Percentiles rank a stretch among this genome's conserved stretches.
Evolutionary conservation across 2,888 invertebrate species (phyloP).

Genomic region (Caenorhabditis sp.): DNA sequence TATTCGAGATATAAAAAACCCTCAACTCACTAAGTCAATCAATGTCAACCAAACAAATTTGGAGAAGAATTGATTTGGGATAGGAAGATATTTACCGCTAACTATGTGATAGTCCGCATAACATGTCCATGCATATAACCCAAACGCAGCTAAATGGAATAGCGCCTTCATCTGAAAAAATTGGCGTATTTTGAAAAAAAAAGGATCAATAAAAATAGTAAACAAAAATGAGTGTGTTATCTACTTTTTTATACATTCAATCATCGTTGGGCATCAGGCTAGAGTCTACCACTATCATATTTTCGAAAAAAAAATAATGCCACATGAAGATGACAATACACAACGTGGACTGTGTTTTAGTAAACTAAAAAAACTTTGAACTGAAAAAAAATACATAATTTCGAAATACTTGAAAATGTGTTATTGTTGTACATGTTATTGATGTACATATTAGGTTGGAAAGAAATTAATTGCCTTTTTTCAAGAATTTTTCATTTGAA

Average conservation of each 20-base stretch:
- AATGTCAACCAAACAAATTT: slow-evolving; percentile 68
- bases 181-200: too few species aligned
- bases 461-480: too few species aligned
- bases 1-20: slow-evolving; percentile 1
- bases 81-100: slow-evolving; percentile 41
- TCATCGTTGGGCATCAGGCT: background rate
- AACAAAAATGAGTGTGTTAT: background rate
- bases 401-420: too few species aligned
- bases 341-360: background rate
- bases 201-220: background rate
- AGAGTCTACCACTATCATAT: background rate
- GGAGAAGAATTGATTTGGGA: slow-evolving; percentile 55
- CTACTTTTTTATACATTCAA: background rate
- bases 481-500: too few species aligned
- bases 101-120: slow-evolving; percentile 51
- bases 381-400: too few species aligned
- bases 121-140: slow-evolving; percentile 47
- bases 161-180: slow-evolving; percentile 36
- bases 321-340: background rate
- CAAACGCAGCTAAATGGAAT: slow-evolving; percentile 48
- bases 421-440: too few species aligned
- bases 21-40: slow-evolving; percentile 58
- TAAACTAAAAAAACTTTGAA: too few species aligned
- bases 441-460: too few species aligned
- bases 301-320: background rate